Conservation (phyloP, 2,113 vertebrate species). For the Rhinogobius similis region DNA sequence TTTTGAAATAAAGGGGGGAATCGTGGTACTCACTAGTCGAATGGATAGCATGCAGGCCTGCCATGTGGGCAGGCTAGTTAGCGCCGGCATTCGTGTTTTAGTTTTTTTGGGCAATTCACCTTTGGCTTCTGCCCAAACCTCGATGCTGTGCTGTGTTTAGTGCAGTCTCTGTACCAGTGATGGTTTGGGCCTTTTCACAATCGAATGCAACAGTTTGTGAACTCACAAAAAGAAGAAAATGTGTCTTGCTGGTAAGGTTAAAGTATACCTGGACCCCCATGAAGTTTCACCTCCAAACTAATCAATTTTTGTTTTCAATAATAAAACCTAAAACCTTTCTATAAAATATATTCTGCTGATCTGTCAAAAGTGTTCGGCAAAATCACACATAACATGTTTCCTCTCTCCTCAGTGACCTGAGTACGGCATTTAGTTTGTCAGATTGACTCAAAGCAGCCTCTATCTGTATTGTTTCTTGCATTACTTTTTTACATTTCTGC, state of each 20-base stretch:
- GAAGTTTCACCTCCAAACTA: neutral
- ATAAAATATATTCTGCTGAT: neutral
- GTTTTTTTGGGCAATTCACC: no score
- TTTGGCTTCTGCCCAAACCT: no score
- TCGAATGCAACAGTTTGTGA: neutral
- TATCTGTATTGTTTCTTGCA: slow-evolving; percentile 4
- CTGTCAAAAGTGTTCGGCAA: neutral
- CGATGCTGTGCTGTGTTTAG: no score
- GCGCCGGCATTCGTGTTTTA: no score
- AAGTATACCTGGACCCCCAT: no score
- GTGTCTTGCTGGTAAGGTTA: no score
- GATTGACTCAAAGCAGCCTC: slow-evolving; percentile 9
- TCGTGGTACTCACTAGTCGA: no score
- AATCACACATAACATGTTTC: neutral
- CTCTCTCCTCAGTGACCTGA: neutral
- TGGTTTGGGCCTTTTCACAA: no score
- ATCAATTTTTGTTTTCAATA: neutral
- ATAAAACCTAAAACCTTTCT: neutral
- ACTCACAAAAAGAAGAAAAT: neutral
- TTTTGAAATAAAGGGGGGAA: no score
- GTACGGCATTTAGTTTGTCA: neutral
- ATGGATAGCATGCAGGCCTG: no score
- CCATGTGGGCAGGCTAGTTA: no score
- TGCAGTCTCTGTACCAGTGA: no score
- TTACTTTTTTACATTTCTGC: neutral